Percentiles rank a stretch among this genome's conserved stretches.
Conservation (phyloP, 2,113 vertebrate species). For the Brevimyrus niger region DNA sequence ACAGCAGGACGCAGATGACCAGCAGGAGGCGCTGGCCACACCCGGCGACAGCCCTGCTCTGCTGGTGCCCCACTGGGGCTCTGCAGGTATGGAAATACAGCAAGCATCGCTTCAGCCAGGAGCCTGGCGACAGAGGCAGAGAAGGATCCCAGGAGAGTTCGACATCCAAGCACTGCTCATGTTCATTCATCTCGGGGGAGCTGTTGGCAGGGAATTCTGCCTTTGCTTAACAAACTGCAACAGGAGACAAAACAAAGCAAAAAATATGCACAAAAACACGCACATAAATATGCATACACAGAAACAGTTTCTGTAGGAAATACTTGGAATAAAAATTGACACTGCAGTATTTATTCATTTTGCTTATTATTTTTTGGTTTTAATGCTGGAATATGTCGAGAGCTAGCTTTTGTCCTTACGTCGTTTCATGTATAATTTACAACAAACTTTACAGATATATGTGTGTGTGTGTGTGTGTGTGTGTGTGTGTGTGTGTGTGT, state of each 20-base stretch:
- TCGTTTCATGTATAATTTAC: not conserved
- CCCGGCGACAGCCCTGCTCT: not conserved
- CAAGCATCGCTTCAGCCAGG: conserved; percentile 35
- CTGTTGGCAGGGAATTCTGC: not conserved
- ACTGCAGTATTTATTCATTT: not conserved
- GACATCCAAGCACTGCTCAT: not conserved
- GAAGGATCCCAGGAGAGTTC: not conserved
- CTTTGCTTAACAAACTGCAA: not conserved
- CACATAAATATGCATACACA: not conserved
- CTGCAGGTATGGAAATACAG: not conserved
- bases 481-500: not conserved
- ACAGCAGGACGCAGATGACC: conserved; percentile 18
- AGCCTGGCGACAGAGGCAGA: not conserved
- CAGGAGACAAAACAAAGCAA: not conserved
- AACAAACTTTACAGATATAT: not conserved
- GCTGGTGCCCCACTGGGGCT: not conserved
- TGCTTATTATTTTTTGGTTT: not conserved
- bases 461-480: not conserved
- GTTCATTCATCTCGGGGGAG: conserved; percentile 29
- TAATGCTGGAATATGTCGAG: not conserved
- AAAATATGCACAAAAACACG: not conserved
- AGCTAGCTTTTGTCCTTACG: not conserved
- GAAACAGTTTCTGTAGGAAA: not conserved
- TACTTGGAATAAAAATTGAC: not conserved
- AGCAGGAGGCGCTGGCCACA: conserved; percentile 24